Base-by-base conservation (phyloP, 37 sponge, comb jelly and placozoan genomes). In the Tethya wilhelma region DNA sequence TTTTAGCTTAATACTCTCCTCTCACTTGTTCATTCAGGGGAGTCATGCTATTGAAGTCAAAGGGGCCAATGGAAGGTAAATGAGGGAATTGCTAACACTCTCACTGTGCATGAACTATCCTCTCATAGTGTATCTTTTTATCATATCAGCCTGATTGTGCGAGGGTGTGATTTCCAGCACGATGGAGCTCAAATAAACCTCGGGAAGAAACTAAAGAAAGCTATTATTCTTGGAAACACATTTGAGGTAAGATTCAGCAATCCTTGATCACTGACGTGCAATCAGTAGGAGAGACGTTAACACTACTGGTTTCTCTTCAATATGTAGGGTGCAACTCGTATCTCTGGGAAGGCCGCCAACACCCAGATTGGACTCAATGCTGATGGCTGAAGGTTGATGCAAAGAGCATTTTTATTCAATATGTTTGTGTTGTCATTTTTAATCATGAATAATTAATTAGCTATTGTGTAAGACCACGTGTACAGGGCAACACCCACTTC, bases 171-270 rank as follows among this genome's bases (percentile, higher is more conserved):
- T 42, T 83, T 83, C 30, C 66, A 60, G 53, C 19, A 74, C 11
- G 67, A 74, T 64, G 84, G 67, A 1, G 64, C 12, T n/a, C 84
- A 73, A 33, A 26, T 83, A 23, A 36, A 43, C 29, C 67, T 83
- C 5, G 67, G 75, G 17, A 53, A 23, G 19, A 45, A 75, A 3
- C 68, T 83, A 38, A 73, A 59, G 31, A 83, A 73, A 63, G 84
- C 84, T 43, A 67, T 83, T 58, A 83, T 83, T 43, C 31, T 58
- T 67, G 84, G 84, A 28, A 83, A 83, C 30, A 66, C 44, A 17
- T 46, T 81, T 1, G 30, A 71, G 9, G 82, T 81, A 26, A 80
- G 70, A n/a, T n/a, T n/a, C n/a, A n/a, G n/a, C n/a, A n/a, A n/a
- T n/a, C n/a, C n/a, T 49, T 49, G 9, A 49, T 49, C 14, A 14